Base-by-base conservation (phyloP, 2,113 vertebrate genomes). In the Origma solitaria region DNA sequence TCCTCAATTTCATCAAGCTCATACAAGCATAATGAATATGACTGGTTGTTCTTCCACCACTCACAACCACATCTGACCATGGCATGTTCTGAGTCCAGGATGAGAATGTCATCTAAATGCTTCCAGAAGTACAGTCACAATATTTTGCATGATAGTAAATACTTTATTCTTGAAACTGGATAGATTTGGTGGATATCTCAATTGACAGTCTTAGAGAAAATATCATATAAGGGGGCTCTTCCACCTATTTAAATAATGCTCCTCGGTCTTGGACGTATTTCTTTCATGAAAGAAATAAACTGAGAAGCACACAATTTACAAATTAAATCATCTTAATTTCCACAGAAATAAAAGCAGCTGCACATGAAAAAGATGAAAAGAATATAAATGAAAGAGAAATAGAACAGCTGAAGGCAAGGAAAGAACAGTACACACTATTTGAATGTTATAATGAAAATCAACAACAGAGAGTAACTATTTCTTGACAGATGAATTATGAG, bases 341-440 rank as follows among this genome's bases (percentile, higher is more conserved):
- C 47, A 54, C 35, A 71, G 60, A 93, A 90, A 87, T 82, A 94
- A 78, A 94, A 94, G 73, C 57, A 92, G 75, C 33, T 90, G 66
- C 56, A 79, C 60, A 82, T 56, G 28, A 71, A 78, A 73, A 91
- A 65, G 44, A 85, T 72, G 13, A 90, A 92, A 90, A 83, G 47
- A 30, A 42, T 70, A 37, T 15, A 84, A 91, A 84, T 58, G 38
- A 81, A 64, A 45, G 30, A 25, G 20, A 9, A 87, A 57, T 23
- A 89, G 44, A 40, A 77, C 72, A 77, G 69, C 78, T 78, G 50
- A 85, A 92, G 70, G 78, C 78, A 91, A 87, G 30, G 51, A 86
- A 89, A 70, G 56, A 81, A 66, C 30, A 77, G 40, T n/a, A 53
- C 28, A 25, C 4, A 9, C 33, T 61, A 81, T 24, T 45, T 71